These are phyloP conservation scores for Euphydryas editha DNA, from an alignment of 2,888 invertebrate genomes.

Conservation along the genomic window DNA sequence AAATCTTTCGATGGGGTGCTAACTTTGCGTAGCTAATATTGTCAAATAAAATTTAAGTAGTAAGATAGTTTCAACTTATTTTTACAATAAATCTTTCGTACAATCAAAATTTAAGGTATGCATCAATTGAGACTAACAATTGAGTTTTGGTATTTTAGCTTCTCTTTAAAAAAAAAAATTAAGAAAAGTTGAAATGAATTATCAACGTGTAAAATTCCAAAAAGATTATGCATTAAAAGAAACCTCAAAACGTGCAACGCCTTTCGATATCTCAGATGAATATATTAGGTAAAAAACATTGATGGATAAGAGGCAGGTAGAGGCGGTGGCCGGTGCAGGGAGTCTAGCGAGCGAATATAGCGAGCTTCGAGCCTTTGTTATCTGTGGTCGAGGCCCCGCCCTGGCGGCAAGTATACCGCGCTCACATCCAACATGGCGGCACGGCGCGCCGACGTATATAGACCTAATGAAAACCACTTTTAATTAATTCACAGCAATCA, in stretches of 20 bases:
- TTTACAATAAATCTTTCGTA: background rate
- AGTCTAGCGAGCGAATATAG: constrained; percentile 21
- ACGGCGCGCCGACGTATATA: constrained; percentile 58
- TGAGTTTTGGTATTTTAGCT: constrained; percentile 42
- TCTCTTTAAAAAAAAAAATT: constrained; percentile 44
- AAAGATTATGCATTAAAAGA: constrained; percentile 44
- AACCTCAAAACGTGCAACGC: constrained; percentile 42
- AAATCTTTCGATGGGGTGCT: too few species aligned
- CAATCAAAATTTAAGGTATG: background rate
- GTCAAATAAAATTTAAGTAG: too few species aligned
- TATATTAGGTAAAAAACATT: constrained; percentile 42
- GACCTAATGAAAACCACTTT: constrained; percentile 79
- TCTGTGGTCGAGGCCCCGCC: constrained; percentile 67
- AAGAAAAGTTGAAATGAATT: constrained; percentile 41
- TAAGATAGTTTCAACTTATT: too few species aligned
- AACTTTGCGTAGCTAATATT: too few species aligned
- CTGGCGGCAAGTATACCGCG: constrained; percentile 48
- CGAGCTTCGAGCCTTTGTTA: constrained; percentile 65
- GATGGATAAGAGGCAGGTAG: constrained; percentile 45
- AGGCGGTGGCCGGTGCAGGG: constrained; percentile 39
- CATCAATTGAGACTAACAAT: constrained; percentile 34
- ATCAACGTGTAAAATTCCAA: constrained; percentile 42
- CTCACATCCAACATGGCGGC: constrained; percentile 50
- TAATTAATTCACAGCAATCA: constrained; percentile 83
- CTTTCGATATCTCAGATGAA: constrained; percentile 40